Conservation (phyloP, 1,140 invertebrate species). For the Theocolax elegans region DNA sequence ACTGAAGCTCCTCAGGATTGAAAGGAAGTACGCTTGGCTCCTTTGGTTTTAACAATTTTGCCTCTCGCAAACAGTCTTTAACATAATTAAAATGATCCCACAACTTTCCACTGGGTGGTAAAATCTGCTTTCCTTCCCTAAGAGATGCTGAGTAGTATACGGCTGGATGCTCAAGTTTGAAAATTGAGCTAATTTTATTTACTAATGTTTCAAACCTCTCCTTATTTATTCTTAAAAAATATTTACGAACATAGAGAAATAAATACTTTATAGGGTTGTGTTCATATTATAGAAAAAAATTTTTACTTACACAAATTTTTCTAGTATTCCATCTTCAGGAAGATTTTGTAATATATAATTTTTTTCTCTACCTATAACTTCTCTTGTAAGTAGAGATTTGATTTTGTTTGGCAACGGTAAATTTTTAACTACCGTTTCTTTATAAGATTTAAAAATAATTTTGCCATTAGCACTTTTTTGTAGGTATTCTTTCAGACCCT, state of each 20-base stretch:
- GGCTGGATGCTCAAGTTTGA: background rate
- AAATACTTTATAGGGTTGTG: background rate
- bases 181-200: background rate
- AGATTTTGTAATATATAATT: background rate
- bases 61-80: background rate
- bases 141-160: background rate
- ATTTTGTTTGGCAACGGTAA: background rate
- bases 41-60: background rate
- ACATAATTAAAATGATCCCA: constrained; percentile 7
- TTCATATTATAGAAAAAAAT: too few relatives aligned
- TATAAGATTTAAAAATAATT: background rate
- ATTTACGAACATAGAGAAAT: too few relatives aligned
- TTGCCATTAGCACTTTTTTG: too few relatives aligned
- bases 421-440: background rate
- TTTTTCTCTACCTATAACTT: background rate
- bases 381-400: background rate
- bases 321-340: background rate
- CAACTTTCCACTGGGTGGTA: background rate
- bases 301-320: constrained; percentile 10
- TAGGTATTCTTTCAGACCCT: constrained; percentile 1
- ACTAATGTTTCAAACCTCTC: too few relatives aligned
- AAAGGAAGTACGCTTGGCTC: too few relatives aligned
- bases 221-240: too few relatives aligned
- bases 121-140: background rate
- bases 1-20: too few relatives aligned